These are phyloP conservation scores for Butorides virescens DNA, from an alignment of 2,113 vertebrate species.

Conservation along the genomic window DNA sequence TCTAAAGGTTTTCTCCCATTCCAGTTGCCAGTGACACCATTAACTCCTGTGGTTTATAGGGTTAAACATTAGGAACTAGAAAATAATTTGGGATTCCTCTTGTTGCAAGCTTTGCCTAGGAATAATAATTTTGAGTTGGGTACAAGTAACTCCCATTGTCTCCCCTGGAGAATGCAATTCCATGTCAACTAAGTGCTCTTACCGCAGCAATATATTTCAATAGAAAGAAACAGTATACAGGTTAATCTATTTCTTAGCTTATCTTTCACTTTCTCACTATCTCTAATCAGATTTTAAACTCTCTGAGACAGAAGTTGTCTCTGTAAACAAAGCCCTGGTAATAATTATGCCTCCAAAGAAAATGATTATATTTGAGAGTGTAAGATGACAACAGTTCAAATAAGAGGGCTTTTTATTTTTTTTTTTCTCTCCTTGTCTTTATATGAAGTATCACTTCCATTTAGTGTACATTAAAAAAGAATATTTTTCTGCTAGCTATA, in stretches of 20 bases:
- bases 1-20: background rate
- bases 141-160: background rate
- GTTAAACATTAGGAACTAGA: background rate
- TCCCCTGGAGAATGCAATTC: background rate
- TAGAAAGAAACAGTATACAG: background rate
- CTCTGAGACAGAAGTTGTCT: background rate
- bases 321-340: background rate
- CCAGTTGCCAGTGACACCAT: background rate
- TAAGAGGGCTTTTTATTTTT: background rate
- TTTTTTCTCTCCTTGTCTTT: background rate
- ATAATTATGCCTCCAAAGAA: background rate
- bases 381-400: background rate
- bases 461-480: background rate
- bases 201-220: background rate
- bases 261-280: background rate
- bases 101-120: background rate
- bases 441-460: background rate
- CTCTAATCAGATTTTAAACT: background rate
- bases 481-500: background rate
- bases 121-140: background rate
- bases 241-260: background rate
- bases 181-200: background rate
- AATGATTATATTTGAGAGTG: background rate
- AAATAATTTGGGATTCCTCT: background rate
- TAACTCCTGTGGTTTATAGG: background rate